Evolutionary conservation across 2,113 vertebrate species (phyloP), one percentile per base, ranked within the genome.

Genomic region (Sciurus niger): DNA sequence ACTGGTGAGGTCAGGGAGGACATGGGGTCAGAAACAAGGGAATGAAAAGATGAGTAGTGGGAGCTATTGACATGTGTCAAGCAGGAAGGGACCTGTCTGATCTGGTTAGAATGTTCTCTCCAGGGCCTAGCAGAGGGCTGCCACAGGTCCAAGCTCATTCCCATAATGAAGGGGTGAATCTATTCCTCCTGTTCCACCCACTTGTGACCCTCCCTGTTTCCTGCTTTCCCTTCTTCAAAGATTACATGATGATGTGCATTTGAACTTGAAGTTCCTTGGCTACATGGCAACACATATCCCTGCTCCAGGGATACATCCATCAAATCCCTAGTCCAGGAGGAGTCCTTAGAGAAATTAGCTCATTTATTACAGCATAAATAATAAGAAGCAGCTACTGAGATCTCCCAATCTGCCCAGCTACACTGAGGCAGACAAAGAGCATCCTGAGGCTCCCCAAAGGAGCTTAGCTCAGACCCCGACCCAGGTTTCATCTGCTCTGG

Each of bases 21-120:
- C 37, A 4, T 16, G 11, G 48, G 40, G 46, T 1, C 2, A 1
- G 17, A 20, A 6, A 9, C 16, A 28, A 9, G 30, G 2, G 34
- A 24, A 17, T 77, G 30, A 6, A 28, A 93, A n/a, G 24, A 82
- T 74, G 4, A 68, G 4, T 30, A 1, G 3, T 13, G 20, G 25
- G 32, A 24, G 2, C 22, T 73, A 4, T 2, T 17, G 4, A 48
- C n/a, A 20, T 53, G 10, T 34, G 22, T 25, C 18, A 28, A 40
- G 40, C 72, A 60, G 89, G 84, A 76, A 88, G 93, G 88, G 89
- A 63, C 4, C 0, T 68, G 86, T 83, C 92, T 73, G 91, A 14
- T 34, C 22, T 32, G 53, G n/a, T 48, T 30, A 37, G n/a, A 25
- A 73, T 22, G 63, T 3, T 30, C 37, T 46, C 37, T 2, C 46